phyloP scores from a whole-genome alignment of 1,140 invertebrate species.

The Heliconius melpomene region DNA sequence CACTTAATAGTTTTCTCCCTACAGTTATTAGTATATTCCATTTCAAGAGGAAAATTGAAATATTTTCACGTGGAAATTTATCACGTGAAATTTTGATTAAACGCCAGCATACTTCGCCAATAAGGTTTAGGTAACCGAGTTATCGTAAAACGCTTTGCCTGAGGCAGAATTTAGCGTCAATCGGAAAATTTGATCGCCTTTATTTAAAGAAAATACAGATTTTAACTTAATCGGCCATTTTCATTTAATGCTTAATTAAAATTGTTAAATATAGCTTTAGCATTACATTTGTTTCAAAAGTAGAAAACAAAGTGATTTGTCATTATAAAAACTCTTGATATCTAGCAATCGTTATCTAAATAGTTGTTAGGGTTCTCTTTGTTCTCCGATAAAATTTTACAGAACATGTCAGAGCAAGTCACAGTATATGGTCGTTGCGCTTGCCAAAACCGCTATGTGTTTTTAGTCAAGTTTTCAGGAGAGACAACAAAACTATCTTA shows the following conservation, averaged over 20 bases:
- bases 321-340: too few relatives aligned
- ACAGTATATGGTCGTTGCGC: too few relatives aligned
- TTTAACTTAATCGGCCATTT: constrained; percentile 56
- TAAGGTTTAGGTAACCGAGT: constrained; percentile 12
- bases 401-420: too few relatives aligned
- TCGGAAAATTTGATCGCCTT: constrained; percentile 1
- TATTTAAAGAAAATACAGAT: neutral
- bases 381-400: too few relatives aligned
- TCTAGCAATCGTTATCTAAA: too few relatives aligned
- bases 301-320: too few relatives aligned
- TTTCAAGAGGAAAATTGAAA: neutral
- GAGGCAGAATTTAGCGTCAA: constrained; percentile 3
- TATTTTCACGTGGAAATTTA: constrained; percentile 9
- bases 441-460: too few relatives aligned
- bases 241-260: constrained; percentile 78
- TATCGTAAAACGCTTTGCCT: constrained; percentile 5
- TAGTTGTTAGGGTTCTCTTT: too few relatives aligned
- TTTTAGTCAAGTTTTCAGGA: too few relatives aligned
- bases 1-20: neutral
- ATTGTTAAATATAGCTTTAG: too few relatives aligned
- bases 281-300: too few relatives aligned
- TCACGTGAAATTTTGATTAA: constrained; percentile 12
- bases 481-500: too few relatives aligned
- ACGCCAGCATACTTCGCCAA: constrained; percentile 7
- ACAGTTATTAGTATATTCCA: neutral